Evolutionary conservation across 2,888 invertebrate species (phyloP).

Genomic region (Tethea ocularis): DNA sequence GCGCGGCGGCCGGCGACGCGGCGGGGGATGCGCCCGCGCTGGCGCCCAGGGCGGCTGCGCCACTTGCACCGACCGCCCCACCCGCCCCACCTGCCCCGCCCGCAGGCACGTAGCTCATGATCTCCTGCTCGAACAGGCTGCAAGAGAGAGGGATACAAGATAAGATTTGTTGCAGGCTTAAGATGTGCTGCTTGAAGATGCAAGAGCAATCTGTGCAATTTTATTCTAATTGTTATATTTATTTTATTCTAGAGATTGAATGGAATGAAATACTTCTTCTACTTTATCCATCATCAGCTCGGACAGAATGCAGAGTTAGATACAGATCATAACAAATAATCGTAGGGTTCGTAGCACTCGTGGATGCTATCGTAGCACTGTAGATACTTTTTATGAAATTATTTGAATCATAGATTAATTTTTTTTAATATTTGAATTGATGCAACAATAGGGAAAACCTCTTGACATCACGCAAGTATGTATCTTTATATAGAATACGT

Average conservation of each 20-base stretch:
- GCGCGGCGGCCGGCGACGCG: constrained; percentile 92
- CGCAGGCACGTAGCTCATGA: constrained; percentile 97
- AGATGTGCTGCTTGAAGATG: too few species aligned
- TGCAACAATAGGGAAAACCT: not conserved
- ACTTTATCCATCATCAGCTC: not conserved
- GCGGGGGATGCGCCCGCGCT: constrained; percentile 88
- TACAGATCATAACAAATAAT: not conserved
- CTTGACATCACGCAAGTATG: too few species aligned
- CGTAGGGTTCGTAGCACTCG: not conserved
- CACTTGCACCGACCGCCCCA: constrained; percentile 66
- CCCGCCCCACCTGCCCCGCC: constrained; percentile 73
- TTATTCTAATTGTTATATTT: too few species aligned
- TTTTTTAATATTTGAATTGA: not conserved
- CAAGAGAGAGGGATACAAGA: constrained; percentile 17
- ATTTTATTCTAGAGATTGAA: too few species aligned
- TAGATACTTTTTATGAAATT: too few species aligned
- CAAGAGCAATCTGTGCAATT: too few species aligned
- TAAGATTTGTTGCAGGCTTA: not conserved
- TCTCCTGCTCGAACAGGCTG: constrained; percentile 99
- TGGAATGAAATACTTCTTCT: too few species aligned
- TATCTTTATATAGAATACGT: too few species aligned
- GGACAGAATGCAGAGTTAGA: not conserved
- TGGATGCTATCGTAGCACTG: not conserved
- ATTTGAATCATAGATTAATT: not conserved
- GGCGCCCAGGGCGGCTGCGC: constrained; percentile 59